These are phyloP conservation scores for Andrena dorsata DNA, from an alignment of 2,888 invertebrate species.

Conservation along the genomic window DNA sequence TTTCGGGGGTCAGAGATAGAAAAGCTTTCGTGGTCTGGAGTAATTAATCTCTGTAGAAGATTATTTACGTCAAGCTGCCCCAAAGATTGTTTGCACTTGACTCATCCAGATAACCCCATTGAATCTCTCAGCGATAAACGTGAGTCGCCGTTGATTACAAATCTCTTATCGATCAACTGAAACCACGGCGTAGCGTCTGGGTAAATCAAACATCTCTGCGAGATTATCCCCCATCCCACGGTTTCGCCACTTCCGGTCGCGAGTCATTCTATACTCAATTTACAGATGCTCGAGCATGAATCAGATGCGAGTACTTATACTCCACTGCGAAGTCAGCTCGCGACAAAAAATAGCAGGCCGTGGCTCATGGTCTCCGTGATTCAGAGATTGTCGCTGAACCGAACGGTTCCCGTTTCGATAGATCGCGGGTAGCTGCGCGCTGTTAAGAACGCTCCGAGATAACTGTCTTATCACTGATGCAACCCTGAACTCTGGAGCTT, in stretches of 20 bases:
- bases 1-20: no score
- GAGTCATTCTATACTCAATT: constrained; percentile 42
- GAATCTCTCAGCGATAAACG: not conserved
- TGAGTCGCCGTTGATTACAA: not conserved
- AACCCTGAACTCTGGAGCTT: no score
- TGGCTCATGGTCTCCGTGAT: constrained; percentile 38
- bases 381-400: constrained; percentile 42
- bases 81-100: not conserved
- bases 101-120: not conserved
- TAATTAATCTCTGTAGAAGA: not conserved
- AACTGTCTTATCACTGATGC: no score
- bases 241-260: constrained; percentile 63
- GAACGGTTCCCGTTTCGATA: constrained; percentile 25
- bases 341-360: constrained; percentile 39
- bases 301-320: constrained; percentile 43
- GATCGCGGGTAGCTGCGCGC: not conserved
- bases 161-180: not conserved
- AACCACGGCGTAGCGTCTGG: no score
- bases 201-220: not conserved
- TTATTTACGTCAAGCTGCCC: not conserved
- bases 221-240: not conserved
- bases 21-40: no score
- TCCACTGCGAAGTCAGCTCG: constrained; percentile 35
- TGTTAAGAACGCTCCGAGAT: not conserved
- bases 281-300: constrained; percentile 49